phyloP scores from a whole-genome alignment of 2,797 vertebrate species.

The Cuniculus paca region DNA sequence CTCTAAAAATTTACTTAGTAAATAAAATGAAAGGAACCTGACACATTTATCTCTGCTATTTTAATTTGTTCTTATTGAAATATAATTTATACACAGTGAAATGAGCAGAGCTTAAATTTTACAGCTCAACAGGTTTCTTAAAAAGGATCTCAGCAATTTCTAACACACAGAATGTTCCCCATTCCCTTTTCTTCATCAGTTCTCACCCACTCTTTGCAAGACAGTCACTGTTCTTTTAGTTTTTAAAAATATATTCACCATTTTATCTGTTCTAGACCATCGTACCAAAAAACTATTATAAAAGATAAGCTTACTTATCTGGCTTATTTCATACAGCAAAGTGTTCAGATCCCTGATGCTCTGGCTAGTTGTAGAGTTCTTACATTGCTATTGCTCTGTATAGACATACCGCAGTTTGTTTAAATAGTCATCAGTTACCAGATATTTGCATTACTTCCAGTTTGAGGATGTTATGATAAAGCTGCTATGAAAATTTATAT shows the following conservation, averaged over 20 bases:
- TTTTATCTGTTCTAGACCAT: not conserved
- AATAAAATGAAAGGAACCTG: not conserved
- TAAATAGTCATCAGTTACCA: not conserved
- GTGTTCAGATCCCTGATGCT: not conserved
- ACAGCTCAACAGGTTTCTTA: not conserved
- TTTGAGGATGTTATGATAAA: not conserved
- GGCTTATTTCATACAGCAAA: not conserved
- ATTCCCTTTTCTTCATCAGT: not conserved
- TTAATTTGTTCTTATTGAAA: slow-evolving; percentile 54
- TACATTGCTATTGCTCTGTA: not conserved
- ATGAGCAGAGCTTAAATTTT: slow-evolving; percentile 14
- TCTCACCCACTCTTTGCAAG: not conserved
- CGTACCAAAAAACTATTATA: not conserved
- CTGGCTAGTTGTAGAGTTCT: not conserved
- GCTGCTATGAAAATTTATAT: not conserved
- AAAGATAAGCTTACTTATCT: not conserved
- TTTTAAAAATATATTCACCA: not conserved
- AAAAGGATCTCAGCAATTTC: not conserved
- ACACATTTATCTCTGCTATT: not conserved
- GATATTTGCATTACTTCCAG: slow-evolving; percentile 13
- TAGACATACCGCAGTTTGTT: not conserved
- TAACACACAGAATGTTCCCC: not conserved
- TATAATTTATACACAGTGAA: slow-evolving; percentile 52
- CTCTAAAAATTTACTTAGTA: slow-evolving; percentile 26
- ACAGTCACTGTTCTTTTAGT: not conserved